These are phyloP conservation scores for Drosophila ustulata DNA, from an alignment of 2,888 invertebrate genomes.

Conservation along the genomic window DNA sequence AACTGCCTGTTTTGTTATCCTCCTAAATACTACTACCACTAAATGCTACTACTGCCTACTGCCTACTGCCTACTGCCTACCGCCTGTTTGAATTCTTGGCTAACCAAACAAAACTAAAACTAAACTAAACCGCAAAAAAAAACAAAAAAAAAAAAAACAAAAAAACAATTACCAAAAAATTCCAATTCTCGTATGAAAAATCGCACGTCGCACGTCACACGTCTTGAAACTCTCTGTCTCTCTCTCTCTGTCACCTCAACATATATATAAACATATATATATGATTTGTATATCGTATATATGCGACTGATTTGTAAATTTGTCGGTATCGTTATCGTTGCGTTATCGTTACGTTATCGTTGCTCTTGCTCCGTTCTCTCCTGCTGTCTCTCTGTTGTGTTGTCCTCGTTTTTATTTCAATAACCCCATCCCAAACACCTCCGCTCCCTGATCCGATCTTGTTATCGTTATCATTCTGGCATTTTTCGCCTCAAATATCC, in stretches of 20 bases:
- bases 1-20: constrained; percentile 49
- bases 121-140: constrained; percentile 6
- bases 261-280: background rate
- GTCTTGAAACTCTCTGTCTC: background rate
- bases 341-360: constrained; percentile 2
- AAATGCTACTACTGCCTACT: constrained; percentile 13
- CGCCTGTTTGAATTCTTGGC: constrained; percentile 29
- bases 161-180: constrained; percentile 10
- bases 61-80: constrained; percentile 17
- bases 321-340: constrained; percentile 18
- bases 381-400: constrained; percentile 12
- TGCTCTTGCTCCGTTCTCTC: constrained; percentile 10
- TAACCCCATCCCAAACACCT: background rate
- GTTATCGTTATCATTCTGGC: constrained; percentile 7
- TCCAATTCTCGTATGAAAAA: constrained; percentile 9
- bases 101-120: constrained; percentile 12
- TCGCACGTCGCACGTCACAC: constrained; percentile 37
- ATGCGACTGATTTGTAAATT: constrained; percentile 10
- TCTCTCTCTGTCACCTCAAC: constrained; percentile 3
- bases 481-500: constrained; percentile 35
- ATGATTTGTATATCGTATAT: background rate
- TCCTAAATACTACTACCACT: constrained; percentile 13
- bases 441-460: background rate
- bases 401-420: constrained; percentile 13
- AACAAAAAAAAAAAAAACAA: constrained; percentile 12